Conservation (phyloP, 1,140 invertebrate species). For the Pachyrhynchus sulphureomaculatus region DNA sequence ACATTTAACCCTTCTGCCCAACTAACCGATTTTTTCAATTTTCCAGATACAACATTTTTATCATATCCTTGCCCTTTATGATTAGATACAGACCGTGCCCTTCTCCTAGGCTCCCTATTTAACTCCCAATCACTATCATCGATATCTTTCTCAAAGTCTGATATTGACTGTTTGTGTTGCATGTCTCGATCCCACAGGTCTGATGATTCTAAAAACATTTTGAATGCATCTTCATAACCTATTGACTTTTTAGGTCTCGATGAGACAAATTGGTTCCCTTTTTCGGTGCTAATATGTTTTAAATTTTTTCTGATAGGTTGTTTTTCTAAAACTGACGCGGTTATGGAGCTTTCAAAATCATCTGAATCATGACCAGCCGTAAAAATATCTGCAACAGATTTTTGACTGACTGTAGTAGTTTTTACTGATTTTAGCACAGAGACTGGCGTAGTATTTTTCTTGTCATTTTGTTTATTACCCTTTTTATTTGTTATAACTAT, state of each 20-base stretch:
- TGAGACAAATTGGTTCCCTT: neutral
- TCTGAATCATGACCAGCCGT: neutral
- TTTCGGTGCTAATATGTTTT: too few species aligned
- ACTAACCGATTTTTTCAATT: neutral
- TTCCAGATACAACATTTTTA: neutral
- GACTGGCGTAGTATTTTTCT: too few species aligned
- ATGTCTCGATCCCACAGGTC: neutral
- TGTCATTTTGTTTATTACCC: too few species aligned
- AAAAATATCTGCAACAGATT: too few species aligned
- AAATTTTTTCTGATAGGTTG: neutral
- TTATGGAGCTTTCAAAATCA: neutral
- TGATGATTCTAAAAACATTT: neutral
- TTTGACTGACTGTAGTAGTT: too few species aligned
- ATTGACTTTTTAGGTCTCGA: neutral
- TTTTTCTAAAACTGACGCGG: neutral
- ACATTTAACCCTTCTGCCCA: conserved; percentile 3
- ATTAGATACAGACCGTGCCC: neutral
- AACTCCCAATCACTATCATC: neutral
- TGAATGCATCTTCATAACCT: conserved; percentile 1
- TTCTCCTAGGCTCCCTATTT: neutral
- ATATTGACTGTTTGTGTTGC: neutral
- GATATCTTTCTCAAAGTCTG: neutral
- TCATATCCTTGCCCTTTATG: neutral
- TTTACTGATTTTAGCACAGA: too few species aligned
- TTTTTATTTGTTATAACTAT: too few species aligned